Percentiles rank a stretch among this genome's conserved stretches.
phyloP scores from a whole-genome alignment of 2,797 vertebrate genomes.

The Ctenopoma kingsleyae region DNA sequence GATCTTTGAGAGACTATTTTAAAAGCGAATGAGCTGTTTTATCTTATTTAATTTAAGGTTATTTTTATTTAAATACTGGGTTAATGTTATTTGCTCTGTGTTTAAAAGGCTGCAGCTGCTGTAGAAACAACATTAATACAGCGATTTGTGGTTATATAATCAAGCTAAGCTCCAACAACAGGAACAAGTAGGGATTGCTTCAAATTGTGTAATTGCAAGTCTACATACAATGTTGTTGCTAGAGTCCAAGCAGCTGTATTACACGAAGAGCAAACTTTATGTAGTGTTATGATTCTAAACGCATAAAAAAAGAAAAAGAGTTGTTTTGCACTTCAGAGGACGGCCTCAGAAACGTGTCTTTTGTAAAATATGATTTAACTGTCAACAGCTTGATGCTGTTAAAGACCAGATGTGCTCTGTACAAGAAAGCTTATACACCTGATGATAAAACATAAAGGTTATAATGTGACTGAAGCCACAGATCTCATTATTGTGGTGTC shows the following conservation, averaged over 20 bases:
- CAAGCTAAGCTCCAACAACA: slow-evolving; percentile 55
- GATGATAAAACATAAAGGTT: slow-evolving; percentile 68
- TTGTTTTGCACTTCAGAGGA: slow-evolving; percentile 80
- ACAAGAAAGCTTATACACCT: slow-evolving; percentile 78
- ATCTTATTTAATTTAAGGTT: slow-evolving; percentile 93
- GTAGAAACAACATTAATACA: slow-evolving; percentile 63
- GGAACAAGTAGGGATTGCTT: slow-evolving; percentile 57
- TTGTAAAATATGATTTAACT: slow-evolving; percentile 87
- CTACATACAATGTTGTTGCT: slow-evolving; percentile 57
- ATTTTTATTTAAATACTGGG: slow-evolving; percentile 85
- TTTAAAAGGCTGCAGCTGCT: slow-evolving; percentile 62
- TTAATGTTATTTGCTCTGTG: slow-evolving; percentile 70
- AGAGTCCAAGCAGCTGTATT: slow-evolving; percentile 51
- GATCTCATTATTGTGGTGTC: slow-evolving; percentile 50
- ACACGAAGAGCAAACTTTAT: slow-evolving; percentile 51
- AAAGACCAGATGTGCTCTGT: slow-evolving; percentile 83
- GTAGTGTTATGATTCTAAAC: slow-evolving; percentile 66
- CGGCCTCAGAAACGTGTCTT: slow-evolving; percentile 85
- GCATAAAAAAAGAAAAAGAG: slow-evolving; percentile 60
- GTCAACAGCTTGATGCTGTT: slow-evolving; percentile 83
- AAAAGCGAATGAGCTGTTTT: slow-evolving; percentile 85
- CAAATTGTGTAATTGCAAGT: slow-evolving; percentile 57
- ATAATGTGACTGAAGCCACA: slow-evolving; percentile 62
- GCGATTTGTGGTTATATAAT: slow-evolving; percentile 68
- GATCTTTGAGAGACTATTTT: slow-evolving; percentile 77